A percentile compares a stretch with the other conserved stretches of the same genome.
Evolutionary conservation across 1,140 invertebrate species (phyloP).

Genomic region (Zaprionus camerounensis): DNA sequence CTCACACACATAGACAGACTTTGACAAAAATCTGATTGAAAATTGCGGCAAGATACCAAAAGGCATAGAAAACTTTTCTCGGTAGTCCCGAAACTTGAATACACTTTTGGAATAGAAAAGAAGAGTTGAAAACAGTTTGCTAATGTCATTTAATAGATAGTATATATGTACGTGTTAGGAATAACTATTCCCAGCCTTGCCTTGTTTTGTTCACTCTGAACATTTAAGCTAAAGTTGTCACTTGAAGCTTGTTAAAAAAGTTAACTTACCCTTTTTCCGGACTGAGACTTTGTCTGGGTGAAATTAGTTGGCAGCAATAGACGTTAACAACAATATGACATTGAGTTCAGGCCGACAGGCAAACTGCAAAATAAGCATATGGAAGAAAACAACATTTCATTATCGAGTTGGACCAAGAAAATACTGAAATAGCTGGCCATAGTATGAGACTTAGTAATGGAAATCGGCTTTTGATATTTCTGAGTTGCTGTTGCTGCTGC

Average conservation of each 20-base stretch:
- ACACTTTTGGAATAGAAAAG: slow-evolving; percentile 29
- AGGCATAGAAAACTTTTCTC: slow-evolving; percentile 17
- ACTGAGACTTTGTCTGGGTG: slow-evolving; percentile 1
- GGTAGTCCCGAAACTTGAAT: slow-evolving; percentile 14
- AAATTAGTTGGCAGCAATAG: slow-evolving; percentile 52
- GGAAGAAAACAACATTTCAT: slow-evolving; percentile 51
- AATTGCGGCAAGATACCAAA: slow-evolving; percentile 43
- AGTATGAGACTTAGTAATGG: slow-evolving; percentile 28
- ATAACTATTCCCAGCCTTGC: not conserved
- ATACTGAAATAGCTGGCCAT: not conserved
- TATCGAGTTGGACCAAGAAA: slow-evolving; percentile 43
- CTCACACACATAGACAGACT: slow-evolving; percentile 14
- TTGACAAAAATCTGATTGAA: slow-evolving; percentile 67
- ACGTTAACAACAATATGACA: slow-evolving; percentile 47
- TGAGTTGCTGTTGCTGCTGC: not conserved
- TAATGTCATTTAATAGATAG: not conserved
- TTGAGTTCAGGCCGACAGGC: slow-evolving; percentile 39
- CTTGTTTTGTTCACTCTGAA: not conserved
- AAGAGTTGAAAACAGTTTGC: slow-evolving; percentile 3
- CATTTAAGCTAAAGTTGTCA: not conserved
- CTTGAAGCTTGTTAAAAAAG: slow-evolving; percentile 43
- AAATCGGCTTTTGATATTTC: slow-evolving; percentile 33
- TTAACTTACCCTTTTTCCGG: slow-evolving; percentile 41
- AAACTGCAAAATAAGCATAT: slow-evolving; percentile 61
- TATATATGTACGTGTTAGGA: not conserved